Evolutionary conservation across 1,140 invertebrate genomes (phyloP), one percentile per base, ranked within the genome.

Genomic region (Callitettix versicolor): DNA sequence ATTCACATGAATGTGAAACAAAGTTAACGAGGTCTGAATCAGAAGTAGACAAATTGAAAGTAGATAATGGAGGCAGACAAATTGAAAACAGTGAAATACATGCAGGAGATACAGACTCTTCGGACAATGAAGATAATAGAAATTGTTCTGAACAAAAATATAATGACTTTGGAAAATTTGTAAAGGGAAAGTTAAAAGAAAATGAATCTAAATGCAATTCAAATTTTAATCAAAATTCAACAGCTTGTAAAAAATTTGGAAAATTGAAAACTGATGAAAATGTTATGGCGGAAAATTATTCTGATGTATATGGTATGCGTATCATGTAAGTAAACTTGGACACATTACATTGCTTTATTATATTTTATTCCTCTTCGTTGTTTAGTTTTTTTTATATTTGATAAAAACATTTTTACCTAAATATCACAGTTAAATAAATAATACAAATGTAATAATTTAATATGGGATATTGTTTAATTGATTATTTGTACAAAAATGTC

Each of bases 231-330:
- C 38, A 15, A 7, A 54, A 34, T 41, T 15, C 14, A 20, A 12
- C 18, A 36, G 18, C 11, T 51, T 61, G 58, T 20, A 53, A 61
- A 60, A 51, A 41, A 17, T 14, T 51, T 53, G 21, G 43, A 15
- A 59, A 51, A 33, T 34, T 30, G 24, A 43, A 24, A 54, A 36
- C 50, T 46, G 42, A 33, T 24, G n/a, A 42, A 55, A 48, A 58
- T 20, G 1, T 9, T 14, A 0, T 9, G 7, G 30, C 14, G 15
- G 76, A 82, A 64, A 67, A 81, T 17, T 79, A 79, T 52, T 73
- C 74, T 3, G 88, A 91, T 71, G 81, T 85, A 2, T 90, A 90
- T 71, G 85, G 86, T 9, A 78, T 90, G 18, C 74, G 84, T 60
- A 68, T 74, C 14, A 63, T 73, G 68, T 73, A 64, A 64, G 67